Evolutionary conservation across 2,797 vertebrate genomes (phyloP), one percentile per base, ranked within the genome.

Genomic region (Margarornis squamiger): DNA sequence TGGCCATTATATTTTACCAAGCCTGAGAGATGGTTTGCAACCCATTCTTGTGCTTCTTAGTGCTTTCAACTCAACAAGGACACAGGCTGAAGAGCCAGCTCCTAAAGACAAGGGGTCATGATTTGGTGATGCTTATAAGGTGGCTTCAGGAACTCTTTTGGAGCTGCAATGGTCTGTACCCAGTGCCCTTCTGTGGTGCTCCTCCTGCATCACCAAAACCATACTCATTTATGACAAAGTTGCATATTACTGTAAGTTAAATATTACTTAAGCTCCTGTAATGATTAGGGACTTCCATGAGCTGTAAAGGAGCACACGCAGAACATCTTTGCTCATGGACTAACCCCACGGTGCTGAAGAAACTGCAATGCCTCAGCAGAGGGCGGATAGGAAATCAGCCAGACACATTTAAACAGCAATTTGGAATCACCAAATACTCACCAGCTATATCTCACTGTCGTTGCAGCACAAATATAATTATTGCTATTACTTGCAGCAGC

Each of bases 381-480:
- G 30, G 90, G 17, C 26, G 62, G 52, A 2, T 36, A 34, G 91
- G 63, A 70, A 90, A 81, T 46, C 21, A 68, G 43, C 46, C 59
- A 83, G 84, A 10, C 38, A 2, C 14, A 5, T 81, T 84, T 20
- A 66, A 89, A 52, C 46, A 88, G 72, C 66, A 46, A 41, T 90
- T 91, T 95, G 91, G 79, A 93, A 78, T 95, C 86, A 81, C 95
- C 95, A 96, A 92, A 95, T 49, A 88, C 51, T 73, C 48, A 62
- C 55, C 87, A 93, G 81, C 92, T 62, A 91, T 86, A 95, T 88
- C 90, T 39, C 2, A 0, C 86, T 86, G 93, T 78, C 88, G 81
- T 93, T 93, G 70, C 41, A 87, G 89, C 66, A 66, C 19, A 92
- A 94, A 96, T 90, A 95, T 49, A 82, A 84, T 84, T 34, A 13